These are phyloP conservation scores for Drosophila neonasuta DNA, from an alignment of 2,888 invertebrate genomes.

Conservation along the genomic window DNA sequence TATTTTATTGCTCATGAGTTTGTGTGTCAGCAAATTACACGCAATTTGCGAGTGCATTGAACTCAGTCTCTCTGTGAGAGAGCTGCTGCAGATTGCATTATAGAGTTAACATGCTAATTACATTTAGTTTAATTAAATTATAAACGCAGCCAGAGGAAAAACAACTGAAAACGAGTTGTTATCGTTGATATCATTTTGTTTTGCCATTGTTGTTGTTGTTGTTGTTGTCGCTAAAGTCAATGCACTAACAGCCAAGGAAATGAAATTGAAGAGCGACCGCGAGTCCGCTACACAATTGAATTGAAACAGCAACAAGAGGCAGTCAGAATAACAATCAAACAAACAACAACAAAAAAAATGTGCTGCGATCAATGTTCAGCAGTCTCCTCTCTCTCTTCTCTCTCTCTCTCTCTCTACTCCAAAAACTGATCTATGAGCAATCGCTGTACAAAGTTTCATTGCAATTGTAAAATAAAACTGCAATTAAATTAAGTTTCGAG, in stretches of 20 bases:
- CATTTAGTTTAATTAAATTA: conserved; percentile 73
- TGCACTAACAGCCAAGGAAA: conserved; percentile 58
- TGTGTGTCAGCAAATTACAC: conserved; percentile 13
- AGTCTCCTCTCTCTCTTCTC: neutral
- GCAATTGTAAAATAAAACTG: conserved; percentile 19
- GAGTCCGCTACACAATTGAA: conserved; percentile 21
- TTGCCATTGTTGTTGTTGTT: conserved; percentile 16
- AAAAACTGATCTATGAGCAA: conserved; percentile 31
- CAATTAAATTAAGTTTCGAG: conserved; percentile 29
- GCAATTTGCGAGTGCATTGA: conserved; percentile 39
- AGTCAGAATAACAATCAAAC: conserved; percentile 1
- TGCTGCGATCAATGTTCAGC: conserved; percentile 26
- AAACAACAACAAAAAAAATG: neutral
- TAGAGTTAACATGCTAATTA: conserved; percentile 69
- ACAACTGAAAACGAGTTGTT: conserved; percentile 51
- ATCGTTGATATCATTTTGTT: conserved; percentile 14
- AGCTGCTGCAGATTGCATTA: conserved; percentile 59
- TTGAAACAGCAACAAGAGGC: conserved; percentile 12
- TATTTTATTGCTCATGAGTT: conserved; percentile 1
- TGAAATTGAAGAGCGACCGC: conserved; percentile 33
- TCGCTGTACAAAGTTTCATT: conserved; percentile 31
- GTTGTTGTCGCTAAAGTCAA: conserved; percentile 53
- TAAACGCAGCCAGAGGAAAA: conserved; percentile 31
- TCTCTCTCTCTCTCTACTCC: neutral
- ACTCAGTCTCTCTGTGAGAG: conserved; percentile 21